These are phyloP conservation scores for Cherax destructor DNA, from an alignment of 1,140 invertebrate species.

Conservation along the genomic window DNA sequence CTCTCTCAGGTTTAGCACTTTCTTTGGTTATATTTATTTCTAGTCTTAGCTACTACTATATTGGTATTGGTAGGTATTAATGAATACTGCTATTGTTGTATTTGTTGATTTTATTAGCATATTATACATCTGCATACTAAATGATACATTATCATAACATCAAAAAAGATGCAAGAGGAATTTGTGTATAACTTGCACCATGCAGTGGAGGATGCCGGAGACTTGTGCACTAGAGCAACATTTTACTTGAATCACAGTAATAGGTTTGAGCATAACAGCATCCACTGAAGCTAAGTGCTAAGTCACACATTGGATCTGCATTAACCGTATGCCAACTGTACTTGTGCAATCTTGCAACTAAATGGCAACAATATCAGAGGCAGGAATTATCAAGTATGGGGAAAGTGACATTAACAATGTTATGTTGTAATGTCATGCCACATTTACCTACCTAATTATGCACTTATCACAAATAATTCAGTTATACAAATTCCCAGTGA, in stretches of 20 bases:
- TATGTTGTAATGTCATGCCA: not conserved
- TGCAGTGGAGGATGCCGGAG: slow-evolving; percentile 25
- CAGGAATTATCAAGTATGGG: not conserved
- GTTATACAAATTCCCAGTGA: not conserved
- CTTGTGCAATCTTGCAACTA: not conserved
- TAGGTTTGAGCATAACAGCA: slow-evolving; percentile 31
- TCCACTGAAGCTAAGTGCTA: slow-evolving; percentile 27
- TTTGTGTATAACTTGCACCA: slow-evolving; percentile 23
- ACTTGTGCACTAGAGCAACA: slow-evolving; percentile 14
- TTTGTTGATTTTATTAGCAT: slow-evolving; percentile 16
- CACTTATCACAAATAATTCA: not conserved
- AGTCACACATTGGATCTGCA: slow-evolving; percentile 13
- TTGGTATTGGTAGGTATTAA: not conserved
- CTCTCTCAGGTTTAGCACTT: too few relatives aligned
- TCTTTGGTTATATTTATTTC: too few relatives aligned
- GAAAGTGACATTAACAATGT: not conserved
- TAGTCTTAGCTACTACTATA: too few relatives aligned
- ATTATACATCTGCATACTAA: slow-evolving; percentile 32
- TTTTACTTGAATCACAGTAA: slow-evolving; percentile 17
- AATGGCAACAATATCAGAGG: slow-evolving; percentile 10
- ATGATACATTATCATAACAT: slow-evolving; percentile 10
- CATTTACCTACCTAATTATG: not conserved
- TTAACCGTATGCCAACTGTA: slow-evolving; percentile 16
- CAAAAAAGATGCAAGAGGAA: slow-evolving; percentile 30
- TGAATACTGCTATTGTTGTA: not conserved